Conservation (phyloP, 2,888 invertebrate genomes). For the Clanis bilineata region DNA sequence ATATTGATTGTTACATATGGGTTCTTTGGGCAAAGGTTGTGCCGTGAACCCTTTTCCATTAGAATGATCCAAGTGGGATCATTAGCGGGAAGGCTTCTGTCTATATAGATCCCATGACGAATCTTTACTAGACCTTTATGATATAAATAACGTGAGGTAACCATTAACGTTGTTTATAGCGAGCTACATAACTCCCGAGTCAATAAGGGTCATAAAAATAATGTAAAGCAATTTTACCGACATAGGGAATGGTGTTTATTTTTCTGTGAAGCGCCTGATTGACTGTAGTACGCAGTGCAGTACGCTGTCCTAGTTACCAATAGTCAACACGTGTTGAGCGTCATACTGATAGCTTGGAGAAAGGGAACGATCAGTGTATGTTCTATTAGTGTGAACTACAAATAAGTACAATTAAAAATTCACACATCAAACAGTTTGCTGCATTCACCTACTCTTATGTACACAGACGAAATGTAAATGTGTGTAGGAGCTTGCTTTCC, state of each 20-base stretch:
- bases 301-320: slow-evolving; percentile 56
- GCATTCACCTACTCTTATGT: not conserved
- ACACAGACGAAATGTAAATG: slow-evolving; percentile 2
- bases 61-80: slow-evolving; percentile 55
- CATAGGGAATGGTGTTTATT: slow-evolving; percentile 54
- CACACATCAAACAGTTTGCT: not conserved
- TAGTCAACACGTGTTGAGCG: slow-evolving; percentile 58
- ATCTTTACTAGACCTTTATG: slow-evolving; percentile 11
- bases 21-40: slow-evolving; percentile 46
- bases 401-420: slow-evolving; percentile 8
- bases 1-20: slow-evolving; percentile 58
- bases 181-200: not conserved
- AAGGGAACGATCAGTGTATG: slow-evolving; percentile 27
- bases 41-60: slow-evolving; percentile 52
- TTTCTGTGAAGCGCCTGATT: slow-evolving; percentile 57
- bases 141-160: slow-evolving; percentile 10
- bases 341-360: slow-evolving; percentile 36
- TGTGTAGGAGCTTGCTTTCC: not conserved
- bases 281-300: slow-evolving; percentile 60
- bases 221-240: slow-evolving; percentile 28
- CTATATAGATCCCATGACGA: slow-evolving; percentile 34
- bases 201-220: slow-evolving; percentile 6
- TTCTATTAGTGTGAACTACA: not conserved
- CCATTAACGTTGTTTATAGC: slow-evolving; percentile 3
- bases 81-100: slow-evolving; percentile 50